Evolutionary conservation across 2,888 invertebrate genomes (phyloP), one percentile per base, ranked within the genome.

Genomic region (Incurvaria masculella): DNA sequence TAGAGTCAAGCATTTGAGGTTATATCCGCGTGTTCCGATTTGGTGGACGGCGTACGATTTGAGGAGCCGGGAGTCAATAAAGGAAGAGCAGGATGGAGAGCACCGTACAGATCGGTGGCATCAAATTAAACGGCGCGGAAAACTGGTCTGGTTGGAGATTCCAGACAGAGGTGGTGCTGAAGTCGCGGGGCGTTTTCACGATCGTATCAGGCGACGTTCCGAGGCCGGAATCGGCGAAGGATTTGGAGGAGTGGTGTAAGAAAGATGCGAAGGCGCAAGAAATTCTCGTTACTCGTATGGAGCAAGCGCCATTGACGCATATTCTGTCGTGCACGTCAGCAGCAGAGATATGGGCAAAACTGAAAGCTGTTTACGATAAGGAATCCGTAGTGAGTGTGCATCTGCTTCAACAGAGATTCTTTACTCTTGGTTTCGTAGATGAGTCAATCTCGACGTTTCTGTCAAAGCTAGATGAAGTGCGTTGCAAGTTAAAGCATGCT

Each of bases 401-500:
- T 43, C 23, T 43, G 26, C 23, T 43, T 21, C 43, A 43, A 16
- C 43, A 43, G 23, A 43, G 23, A 26, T 43, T 43, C 26, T 43
- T 43, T 26, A 23, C 20, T n/a, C 21, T 43, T 5, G 23, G 23
- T n/a, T 23, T 18, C 23, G 23, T 21, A 23, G 43, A 43, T 14
- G 33, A 33, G 14, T 33, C 33, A 11, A 33, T 33, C 33, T 33
- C 50, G 38, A 44, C 16, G 18, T 50, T 43, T 21, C 14, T 52
- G 23, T 23, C 50, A 2, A 27, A 45, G 45, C 6, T 43, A 10
- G 43, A 43, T 16, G 43, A 43, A 20, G 17, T 43, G 4, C 16
- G 20, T 18, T 16, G 23, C 43, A 18, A 43, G 23, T 44, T 52
- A 11, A 48, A 45, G 40, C 45, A 50, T 23, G 16, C 50, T 16